Evolutionary conservation across 2,113 vertebrate species (phyloP).

Genomic region (Scophthalmus maximus): DNA sequence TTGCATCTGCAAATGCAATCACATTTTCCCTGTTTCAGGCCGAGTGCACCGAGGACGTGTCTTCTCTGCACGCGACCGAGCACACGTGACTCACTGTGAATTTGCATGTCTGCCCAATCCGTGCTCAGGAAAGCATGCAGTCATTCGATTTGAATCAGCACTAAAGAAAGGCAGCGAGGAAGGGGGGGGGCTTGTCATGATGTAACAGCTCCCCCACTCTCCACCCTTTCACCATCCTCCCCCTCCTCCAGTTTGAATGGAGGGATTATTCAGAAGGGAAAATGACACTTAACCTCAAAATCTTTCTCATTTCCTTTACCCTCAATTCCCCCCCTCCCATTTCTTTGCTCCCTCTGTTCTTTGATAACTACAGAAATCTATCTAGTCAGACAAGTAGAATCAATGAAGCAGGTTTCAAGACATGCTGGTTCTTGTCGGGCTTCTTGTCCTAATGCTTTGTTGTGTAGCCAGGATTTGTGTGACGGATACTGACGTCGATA

Average conservation of each 20-base stretch:
- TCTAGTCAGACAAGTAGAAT: slow-evolving; percentile 8
- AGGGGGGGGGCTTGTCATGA: slow-evolving; percentile 48
- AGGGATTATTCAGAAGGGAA: slow-evolving; percentile 44
- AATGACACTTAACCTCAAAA: slow-evolving; percentile 57
- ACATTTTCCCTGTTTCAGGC: slow-evolving; percentile 24
- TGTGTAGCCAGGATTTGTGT: background rate
- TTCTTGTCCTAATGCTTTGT: too few relatives aligned
- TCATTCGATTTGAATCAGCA: slow-evolving; percentile 61
- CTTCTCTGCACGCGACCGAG: slow-evolving; percentile 27
- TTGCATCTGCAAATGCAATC: slow-evolving; percentile 32
- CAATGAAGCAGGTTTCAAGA: too few relatives aligned
- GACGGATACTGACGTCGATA: too few relatives aligned
- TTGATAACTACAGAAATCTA: slow-evolving; percentile 8
- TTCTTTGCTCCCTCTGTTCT: background rate
- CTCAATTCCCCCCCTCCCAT: background rate
- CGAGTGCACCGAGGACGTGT: slow-evolving; percentile 39
- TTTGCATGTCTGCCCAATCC: slow-evolving; percentile 66
- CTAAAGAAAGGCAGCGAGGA: slow-evolving; percentile 17
- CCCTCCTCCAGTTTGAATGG: slow-evolving; percentile 28
- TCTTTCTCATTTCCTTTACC: slow-evolving; percentile 2
- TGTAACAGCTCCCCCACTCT: slow-evolving; percentile 43
- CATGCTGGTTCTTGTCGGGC: too few relatives aligned
- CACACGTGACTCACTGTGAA: slow-evolving; percentile 53
- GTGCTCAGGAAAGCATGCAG: slow-evolving; percentile 43
- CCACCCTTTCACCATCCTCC: slow-evolving; percentile 13